Percentiles rank a stretch among this genome's conserved stretches.
Evolutionary conservation across 2,113 vertebrate genomes (phyloP).

Genomic region (Lonchura striata): DNA sequence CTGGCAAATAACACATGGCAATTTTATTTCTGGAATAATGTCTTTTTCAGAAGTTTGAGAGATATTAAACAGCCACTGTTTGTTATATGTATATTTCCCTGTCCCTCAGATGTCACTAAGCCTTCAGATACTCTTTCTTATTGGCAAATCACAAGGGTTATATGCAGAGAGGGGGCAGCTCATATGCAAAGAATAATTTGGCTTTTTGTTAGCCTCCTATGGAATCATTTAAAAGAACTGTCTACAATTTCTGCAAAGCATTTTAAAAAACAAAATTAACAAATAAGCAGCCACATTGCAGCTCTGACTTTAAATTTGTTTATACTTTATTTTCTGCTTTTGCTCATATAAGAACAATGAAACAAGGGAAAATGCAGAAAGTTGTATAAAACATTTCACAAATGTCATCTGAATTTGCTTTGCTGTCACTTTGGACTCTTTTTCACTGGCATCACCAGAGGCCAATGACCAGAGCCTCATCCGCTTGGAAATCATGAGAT

Average conservation of each 20-base stretch:
- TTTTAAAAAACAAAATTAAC: not conserved
- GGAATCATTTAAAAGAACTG: not conserved
- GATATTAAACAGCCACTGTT: not conserved
- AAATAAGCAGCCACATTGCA: not conserved
- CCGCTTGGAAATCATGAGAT: not conserved
- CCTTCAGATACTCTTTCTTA: slow-evolving; percentile 1
- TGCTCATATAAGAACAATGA: not conserved
- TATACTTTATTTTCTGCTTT: not conserved
- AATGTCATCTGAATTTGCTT: not conserved
- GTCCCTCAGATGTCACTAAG: not conserved
- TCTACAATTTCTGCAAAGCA: not conserved
- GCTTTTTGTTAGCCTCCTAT: not conserved
- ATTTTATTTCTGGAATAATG: not conserved
- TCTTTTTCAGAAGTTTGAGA: not conserved
- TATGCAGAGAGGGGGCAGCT: not conserved
- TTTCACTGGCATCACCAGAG: not conserved
- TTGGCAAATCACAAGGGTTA: not conserved
- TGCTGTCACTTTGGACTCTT: not conserved
- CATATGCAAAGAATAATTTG: not conserved
- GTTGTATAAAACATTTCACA: not conserved
- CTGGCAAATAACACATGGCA: not conserved
- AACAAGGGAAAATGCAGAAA: not conserved
- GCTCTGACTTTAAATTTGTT: not conserved
- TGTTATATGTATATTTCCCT: not conserved
- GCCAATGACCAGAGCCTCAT: not conserved